Evolutionary conservation across 2,113 vertebrate species (phyloP), one percentile per base, ranked within the genome.

Genomic region (Trichechus manatus): DNA sequence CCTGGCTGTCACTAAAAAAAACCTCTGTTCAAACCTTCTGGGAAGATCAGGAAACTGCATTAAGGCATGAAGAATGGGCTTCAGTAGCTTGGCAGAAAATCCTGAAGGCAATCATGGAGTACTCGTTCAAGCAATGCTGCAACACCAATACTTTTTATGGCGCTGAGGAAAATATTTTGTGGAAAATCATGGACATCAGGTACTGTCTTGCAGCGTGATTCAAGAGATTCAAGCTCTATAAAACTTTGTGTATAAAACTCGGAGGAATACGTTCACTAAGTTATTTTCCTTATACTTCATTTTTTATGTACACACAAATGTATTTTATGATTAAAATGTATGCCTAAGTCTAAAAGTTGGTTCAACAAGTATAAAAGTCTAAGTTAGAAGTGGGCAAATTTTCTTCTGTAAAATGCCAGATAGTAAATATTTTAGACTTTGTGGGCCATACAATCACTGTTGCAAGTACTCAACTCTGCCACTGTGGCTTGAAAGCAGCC

Each of bases 291-390:
- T 84, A 80, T 63, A 27, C 61, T 89, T 44, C 47, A 91, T 22
- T 10, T 53, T 94, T 68, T 89, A 77, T 36, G 22, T 50, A 36
- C 59, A 44, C 25, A 47, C 20, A 63, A 78, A 72, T 79, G 29
- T 78, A 83, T 80, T 44, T 61, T 33, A 83, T 14, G 44, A 70
- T 93, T 75, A 87, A 91, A 91, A 80, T 61, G 0, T 33, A 83
- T 68, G 17, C 11, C 53, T 23, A 66, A n/a, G 4, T 82, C 81
- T 95, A 72, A 97, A 96, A 82, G 6, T 84, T 87, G 89, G 20
- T 63, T 93, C 42, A 56, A 93, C 13, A 96, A 88, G 19, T 42
- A 79, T 36, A 66, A 89, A 75, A 19, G 1, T 59, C 27, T 47
- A 83, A 66, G 31, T n/a, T 5, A 70, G 31, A 4, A 20, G n/a